Evolutionary conservation across 2,113 vertebrate species (phyloP).

Genomic region (Romanogobio albipinnatus): DNA sequence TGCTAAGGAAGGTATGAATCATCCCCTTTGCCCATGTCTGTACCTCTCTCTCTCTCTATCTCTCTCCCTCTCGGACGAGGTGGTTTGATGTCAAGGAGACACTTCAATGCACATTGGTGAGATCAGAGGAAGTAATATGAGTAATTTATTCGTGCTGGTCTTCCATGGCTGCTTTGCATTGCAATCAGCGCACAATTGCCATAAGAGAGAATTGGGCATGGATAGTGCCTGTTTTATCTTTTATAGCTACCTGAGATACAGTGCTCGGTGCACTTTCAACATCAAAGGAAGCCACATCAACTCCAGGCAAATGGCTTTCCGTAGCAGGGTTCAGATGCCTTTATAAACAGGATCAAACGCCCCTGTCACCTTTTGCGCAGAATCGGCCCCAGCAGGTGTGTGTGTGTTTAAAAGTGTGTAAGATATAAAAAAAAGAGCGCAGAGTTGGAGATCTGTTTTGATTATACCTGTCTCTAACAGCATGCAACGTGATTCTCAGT

Average conservation of each 20-base stretch:
- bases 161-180: conserved; percentile 36
- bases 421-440: neutral
- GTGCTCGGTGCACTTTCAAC: conserved; percentile 29
- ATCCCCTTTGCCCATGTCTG: conserved; percentile 16
- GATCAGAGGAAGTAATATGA: conserved; percentile 41
- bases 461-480: neutral
- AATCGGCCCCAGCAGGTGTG: neutral
- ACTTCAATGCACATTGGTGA: conserved; percentile 33
- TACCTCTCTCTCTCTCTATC: conserved; percentile 9
- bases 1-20: conserved; percentile 15
- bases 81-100: conserved; percentile 41
- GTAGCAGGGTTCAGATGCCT: conserved; percentile 27
- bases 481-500: neutral
- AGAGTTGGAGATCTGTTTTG: neutral
- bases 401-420: neutral
- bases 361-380: neutral
- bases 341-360: conserved; percentile 29
- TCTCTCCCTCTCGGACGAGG: neutral
- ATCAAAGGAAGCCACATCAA: conserved; percentile 31
- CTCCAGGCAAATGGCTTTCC: conserved; percentile 32
- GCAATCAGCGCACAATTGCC: conserved; percentile 35
- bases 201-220: conserved; percentile 24
- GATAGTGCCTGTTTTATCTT: conserved; percentile 37
- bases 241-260: conserved; percentile 26
- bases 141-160: conserved; percentile 46